Percentiles rank a stretch among this genome's conserved stretches.
phyloP scores from a whole-genome alignment of 2,113 vertebrate species.

The Rhea americana region DNA sequence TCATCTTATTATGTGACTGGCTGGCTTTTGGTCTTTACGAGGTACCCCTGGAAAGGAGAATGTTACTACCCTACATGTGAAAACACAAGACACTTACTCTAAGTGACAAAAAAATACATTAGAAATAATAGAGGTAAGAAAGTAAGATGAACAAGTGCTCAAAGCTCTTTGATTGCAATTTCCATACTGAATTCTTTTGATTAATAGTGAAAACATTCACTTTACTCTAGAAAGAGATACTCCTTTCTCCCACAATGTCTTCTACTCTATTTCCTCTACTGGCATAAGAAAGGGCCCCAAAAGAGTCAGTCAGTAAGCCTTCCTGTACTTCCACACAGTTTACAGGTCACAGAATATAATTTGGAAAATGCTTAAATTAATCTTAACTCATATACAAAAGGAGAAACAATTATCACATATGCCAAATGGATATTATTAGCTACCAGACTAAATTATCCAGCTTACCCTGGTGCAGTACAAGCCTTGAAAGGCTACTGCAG shows the following conservation, averaged over 20 bases:
- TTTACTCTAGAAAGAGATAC: not conserved
- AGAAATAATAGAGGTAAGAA: not conserved
- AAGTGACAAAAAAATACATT: not conserved
- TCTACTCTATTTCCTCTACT: not conserved
- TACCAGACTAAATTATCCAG: conserved; percentile 11
- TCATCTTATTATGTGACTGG: not conserved
- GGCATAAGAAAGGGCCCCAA: not conserved
- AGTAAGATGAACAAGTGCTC: not conserved
- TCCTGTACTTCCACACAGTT: not conserved
- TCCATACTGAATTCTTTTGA: not conserved
- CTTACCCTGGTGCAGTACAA: not conserved
- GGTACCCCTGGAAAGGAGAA: not conserved
- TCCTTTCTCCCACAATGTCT: rapidly evolving
- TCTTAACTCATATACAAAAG: not conserved
- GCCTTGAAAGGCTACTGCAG: not conserved
- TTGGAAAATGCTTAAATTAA: not conserved
- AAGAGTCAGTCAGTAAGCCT: not conserved
- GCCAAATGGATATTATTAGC: not conserved
- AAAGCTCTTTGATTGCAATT: not conserved
- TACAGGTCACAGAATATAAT: not conserved
- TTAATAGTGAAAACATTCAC: not conserved
- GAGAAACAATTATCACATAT: not conserved
- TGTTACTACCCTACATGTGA: not conserved
- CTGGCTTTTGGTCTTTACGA: not conserved
- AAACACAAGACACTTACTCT: not conserved